Evolutionary conservation across 2,888 invertebrate genomes (phyloP).

Genomic region (Panorpa germanica): DNA sequence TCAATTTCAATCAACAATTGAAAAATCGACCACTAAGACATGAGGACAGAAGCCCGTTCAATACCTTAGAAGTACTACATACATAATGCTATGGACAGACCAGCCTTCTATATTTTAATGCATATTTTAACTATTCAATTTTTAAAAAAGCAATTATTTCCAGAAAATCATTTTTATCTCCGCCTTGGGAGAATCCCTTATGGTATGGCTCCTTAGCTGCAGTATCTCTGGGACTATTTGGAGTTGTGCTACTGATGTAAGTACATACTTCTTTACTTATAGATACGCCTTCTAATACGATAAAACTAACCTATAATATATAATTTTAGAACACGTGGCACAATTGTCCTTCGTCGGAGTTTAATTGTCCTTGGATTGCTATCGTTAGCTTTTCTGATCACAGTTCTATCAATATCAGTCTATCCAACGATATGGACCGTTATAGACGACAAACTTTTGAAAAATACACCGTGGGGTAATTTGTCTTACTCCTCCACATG

Average conservation of each 20-base stretch:
- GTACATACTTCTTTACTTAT: slow-evolving; percentile 9
- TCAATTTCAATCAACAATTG: no score
- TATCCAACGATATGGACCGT: slow-evolving; percentile 23
- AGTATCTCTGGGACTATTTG: slow-evolving; percentile 21
- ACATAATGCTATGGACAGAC: no score
- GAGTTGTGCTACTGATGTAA: slow-evolving; percentile 24
- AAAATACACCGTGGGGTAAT: no score
- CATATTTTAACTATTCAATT: no score
- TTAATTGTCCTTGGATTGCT: slow-evolving; percentile 20
- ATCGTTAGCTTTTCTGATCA: slow-evolving; percentile 17
- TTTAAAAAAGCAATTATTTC: no score
- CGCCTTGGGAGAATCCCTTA: slow-evolving; percentile 24
- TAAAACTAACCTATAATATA: slow-evolving; percentile 2
- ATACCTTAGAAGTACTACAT: no score
- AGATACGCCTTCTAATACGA: slow-evolving; percentile 4
- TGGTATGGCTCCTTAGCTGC: slow-evolving; percentile 22
- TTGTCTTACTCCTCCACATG: slow-evolving; percentile 22
- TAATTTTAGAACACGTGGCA: slow-evolving; percentile 21
- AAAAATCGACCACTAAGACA: no score
- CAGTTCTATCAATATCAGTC: no score
- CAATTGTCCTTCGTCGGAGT: slow-evolving; percentile 21
- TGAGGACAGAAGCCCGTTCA: no score
- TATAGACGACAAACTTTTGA: slow-evolving; percentile 19
- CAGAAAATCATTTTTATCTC: slow-evolving; percentile 21
- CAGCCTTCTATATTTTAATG: no score